phyloP scores from a whole-genome alignment of 2,797 vertebrate species.

The Odontamblyopus lacepedii region DNA sequence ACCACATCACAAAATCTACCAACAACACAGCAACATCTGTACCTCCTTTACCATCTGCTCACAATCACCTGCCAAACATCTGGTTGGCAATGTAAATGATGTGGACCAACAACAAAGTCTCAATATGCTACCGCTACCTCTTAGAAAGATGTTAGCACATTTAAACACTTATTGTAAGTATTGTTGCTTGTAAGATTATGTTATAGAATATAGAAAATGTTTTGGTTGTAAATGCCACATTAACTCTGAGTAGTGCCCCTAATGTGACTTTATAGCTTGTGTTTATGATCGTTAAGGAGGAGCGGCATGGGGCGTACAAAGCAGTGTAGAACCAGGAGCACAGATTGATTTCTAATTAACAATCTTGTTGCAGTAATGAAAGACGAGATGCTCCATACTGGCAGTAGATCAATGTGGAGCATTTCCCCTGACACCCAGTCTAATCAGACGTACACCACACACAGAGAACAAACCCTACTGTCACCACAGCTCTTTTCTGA shows the following conservation, averaged over 20 bases:
- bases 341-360: slow-evolving; percentile 76
- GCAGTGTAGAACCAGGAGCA: slow-evolving; percentile 32
- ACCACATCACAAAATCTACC: background rate
- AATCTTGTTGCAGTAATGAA: slow-evolving; percentile 68
- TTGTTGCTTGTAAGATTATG: background rate
- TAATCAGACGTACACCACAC: slow-evolving; percentile 64
- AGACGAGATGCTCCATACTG: slow-evolving; percentile 63
- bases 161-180: background rate
- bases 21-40: slow-evolving; percentile 6
- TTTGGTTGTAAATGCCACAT: slow-evolving; percentile 19
- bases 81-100: background rate
- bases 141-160: background rate
- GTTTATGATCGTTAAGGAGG: slow-evolving; percentile 46
- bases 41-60: slow-evolving; percentile 2
- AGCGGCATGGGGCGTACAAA: slow-evolving; percentile 26
- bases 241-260: slow-evolving; percentile 54
- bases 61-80: slow-evolving; percentile 10
- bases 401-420: slow-evolving; percentile 67
- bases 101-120: background rate
- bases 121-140: background rate
- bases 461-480: slow-evolving; percentile 49
- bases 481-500: slow-evolving; percentile 17
- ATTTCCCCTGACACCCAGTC: slow-evolving; percentile 60
- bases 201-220: background rate
- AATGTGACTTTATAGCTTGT: slow-evolving; percentile 47